These are phyloP conservation scores for Gymnogyps californianus DNA, from an alignment of 2,113 vertebrate genomes.

Conservation along the genomic window DNA sequence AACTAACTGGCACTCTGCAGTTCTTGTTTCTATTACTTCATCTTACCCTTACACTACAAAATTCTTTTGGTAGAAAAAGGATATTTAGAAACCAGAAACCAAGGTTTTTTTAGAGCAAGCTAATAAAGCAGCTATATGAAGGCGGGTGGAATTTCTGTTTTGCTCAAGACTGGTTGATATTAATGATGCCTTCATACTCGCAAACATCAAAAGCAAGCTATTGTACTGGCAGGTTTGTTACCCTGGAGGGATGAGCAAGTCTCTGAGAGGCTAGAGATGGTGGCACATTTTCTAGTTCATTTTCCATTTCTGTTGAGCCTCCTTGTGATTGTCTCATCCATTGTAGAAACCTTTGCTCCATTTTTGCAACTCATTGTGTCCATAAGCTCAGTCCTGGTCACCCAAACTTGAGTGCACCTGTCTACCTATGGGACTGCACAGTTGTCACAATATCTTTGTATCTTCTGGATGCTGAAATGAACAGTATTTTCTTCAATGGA, in stretches of 20 bases:
- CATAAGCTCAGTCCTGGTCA: background rate
- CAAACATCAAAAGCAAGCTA: background rate
- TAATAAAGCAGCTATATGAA: background rate
- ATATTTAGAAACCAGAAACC: background rate
- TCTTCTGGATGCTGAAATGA: background rate
- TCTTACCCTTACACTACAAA: background rate
- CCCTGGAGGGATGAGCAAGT: background rate
- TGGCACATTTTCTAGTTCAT: background rate
- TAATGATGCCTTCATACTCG: background rate
- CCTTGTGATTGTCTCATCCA: background rate
- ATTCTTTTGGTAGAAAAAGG: background rate
- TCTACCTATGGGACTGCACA: background rate
- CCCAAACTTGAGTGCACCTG: background rate
- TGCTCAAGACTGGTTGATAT: background rate
- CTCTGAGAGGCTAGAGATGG: background rate
- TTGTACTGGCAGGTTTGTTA: background rate
- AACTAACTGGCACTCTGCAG: background rate
- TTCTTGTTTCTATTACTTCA: background rate
- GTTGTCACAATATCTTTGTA: background rate
- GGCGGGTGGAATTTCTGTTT: background rate
- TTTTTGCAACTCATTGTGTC: background rate
- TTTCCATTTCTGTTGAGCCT: rapidly evolving
- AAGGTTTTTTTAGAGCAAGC: background rate
- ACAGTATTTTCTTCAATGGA: background rate
- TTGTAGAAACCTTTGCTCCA: background rate